Evolutionary conservation across 92 coral and sea anemone species (phyloP).

Genomic region (Zoanthus solanderi): DNA sequence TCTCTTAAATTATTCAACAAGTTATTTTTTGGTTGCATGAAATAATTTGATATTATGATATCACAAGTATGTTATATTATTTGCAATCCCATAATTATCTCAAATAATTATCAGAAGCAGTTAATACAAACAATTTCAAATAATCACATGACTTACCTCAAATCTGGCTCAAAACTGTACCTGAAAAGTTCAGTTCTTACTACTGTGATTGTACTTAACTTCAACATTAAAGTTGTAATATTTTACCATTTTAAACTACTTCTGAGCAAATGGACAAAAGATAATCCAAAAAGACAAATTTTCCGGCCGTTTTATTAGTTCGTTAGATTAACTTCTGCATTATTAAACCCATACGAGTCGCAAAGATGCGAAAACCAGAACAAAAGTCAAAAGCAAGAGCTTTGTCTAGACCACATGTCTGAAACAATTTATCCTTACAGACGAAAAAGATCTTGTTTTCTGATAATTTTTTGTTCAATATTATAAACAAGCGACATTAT

Average conservation of each 20-base stretch:
- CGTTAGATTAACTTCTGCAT: not conserved
- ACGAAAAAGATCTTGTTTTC: not conserved
- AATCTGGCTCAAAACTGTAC: no score
- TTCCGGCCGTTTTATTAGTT: not conserved
- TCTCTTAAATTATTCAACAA: no score
- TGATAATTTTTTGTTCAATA: not conserved
- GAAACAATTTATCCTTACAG: not conserved
- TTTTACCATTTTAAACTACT: not conserved
- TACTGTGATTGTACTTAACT: no score
- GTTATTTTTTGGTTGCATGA: no score
- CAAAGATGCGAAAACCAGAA: not conserved
- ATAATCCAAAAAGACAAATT: not conserved
- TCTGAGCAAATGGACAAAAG: not conserved
- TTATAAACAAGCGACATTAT: not conserved
- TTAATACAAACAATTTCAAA: no score
- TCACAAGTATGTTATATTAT: no score
- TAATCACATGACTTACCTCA: no score
- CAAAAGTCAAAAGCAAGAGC: not conserved
- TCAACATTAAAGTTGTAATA: no score
- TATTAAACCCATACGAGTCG: not conserved
- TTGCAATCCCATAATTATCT: no score
- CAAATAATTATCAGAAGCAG: no score
- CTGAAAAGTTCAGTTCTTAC: no score
- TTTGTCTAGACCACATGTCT: not conserved
- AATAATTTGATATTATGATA: no score